Evolutionary conservation across 2,888 invertebrate genomes (phyloP), one percentile per base, ranked within the genome.

Genomic region (Spilarctia lutea): DNA sequence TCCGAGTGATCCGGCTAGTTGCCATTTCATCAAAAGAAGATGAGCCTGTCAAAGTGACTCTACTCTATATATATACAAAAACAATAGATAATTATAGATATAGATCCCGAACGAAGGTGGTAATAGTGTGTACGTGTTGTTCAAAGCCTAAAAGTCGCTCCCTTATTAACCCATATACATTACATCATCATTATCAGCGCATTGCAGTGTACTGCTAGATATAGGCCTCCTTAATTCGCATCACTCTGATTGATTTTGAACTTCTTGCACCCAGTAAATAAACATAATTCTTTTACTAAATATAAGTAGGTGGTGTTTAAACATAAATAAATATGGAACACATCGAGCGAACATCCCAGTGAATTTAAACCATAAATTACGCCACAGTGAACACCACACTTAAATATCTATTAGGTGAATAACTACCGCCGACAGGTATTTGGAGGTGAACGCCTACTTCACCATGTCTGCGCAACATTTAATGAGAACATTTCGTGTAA

Each of bases 401-500:
- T 78, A 71, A 13, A 24, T n/a, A 42, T 72, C 30, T 74, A 73
- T 74, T 75, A 80, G 71, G 78, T 75, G 72, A 76, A 76, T 73
- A 71, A n/a, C 52, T 30, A 71, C 18, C 27, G 27, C 48, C 35
- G 66, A 72, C 71, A 73, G 69, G 27, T 81, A 75, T 81, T 79
- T 73, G 70, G 70, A 73, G 75, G 74, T 77, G 70, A 70, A 67
- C 60, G 72, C 72, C 67, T 73, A 75, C 79, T 75, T 75, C 68
- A 39, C 35, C 48, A 68, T 33, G 24, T 75, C n/a, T 66, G 42
- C 65, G 30, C 11, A 75, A 30, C 45, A 56, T 72, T 68, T 68
- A 69, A 60, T 65, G 72, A 63, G 71, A 52, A 39, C 71, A 74
- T 66, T 45, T 24, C 56, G 68, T 52, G 56, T 72, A 73, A 73